Evolutionary conservation across 2,888 invertebrate species (phyloP).

Genomic region (Cephus rjabovi): DNA sequence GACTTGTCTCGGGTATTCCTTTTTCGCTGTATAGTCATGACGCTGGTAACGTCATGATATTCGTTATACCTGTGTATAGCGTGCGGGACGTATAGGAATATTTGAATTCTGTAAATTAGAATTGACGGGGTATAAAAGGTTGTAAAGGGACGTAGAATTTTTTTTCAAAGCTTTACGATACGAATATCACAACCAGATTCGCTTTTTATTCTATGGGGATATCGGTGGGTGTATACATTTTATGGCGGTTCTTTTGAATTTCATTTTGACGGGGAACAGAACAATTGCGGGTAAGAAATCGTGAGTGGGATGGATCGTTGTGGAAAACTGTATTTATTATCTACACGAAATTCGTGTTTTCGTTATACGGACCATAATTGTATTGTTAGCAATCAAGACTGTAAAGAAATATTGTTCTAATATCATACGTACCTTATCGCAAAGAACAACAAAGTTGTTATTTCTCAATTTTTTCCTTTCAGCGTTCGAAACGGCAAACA

Average conservation of each 20-base stretch:
- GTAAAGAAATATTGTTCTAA: neutral
- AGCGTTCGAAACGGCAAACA: neutral
- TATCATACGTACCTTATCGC: neutral
- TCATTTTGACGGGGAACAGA: neutral
- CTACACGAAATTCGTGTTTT: too few relatives aligned
- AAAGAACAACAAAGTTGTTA: neutral
- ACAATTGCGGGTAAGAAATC: neutral
- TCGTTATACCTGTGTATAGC: neutral
- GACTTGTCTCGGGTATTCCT: neutral
- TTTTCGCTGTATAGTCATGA: neutral
- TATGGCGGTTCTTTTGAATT: neutral
- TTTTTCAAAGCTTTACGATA: neutral
- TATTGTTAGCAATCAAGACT: too few relatives aligned
- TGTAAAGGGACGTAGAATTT: neutral
- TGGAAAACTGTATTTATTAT: too few relatives aligned
- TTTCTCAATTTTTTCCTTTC: neutral
- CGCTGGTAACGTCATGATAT: neutral
- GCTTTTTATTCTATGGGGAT: neutral
- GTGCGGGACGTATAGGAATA: neutral
- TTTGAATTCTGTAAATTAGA: neutral
- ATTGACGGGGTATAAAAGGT: neutral
- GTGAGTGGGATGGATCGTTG: too few relatives aligned
- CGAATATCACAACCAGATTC: neutral
- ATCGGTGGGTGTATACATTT: neutral
- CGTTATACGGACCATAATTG: too few relatives aligned